Percentiles rank a stretch among this genome's conserved stretches.
These are phyloP conservation scores for Cyphomyrus plagiostoma DNA, from an alignment of 2,113 vertebrate species.

Conservation along the genomic window DNA sequence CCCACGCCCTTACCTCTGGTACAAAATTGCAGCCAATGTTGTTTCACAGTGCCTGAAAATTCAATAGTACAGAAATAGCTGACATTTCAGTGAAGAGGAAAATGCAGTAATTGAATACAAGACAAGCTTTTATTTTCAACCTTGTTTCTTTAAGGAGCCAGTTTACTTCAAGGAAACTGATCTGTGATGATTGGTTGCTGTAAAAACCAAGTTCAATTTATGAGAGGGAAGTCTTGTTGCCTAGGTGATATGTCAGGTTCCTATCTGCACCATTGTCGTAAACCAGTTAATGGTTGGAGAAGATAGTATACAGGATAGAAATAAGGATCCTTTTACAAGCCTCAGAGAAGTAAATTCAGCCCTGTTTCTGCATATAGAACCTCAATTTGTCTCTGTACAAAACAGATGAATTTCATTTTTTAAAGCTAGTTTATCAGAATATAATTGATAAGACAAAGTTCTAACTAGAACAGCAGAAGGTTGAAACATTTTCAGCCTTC, in stretches of 20 bases:
- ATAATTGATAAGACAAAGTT: not conserved
- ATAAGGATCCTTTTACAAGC: not conserved
- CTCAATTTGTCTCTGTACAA: not conserved
- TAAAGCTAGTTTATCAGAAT: not conserved
- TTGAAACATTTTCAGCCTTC: not conserved
- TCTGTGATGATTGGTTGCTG: not conserved
- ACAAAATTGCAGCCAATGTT: not conserved
- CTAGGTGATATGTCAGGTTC: slow-evolving; percentile 40
- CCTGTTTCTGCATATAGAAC: not conserved
- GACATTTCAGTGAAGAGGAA: not conserved
- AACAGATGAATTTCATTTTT: not conserved
- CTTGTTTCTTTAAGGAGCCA: not conserved
- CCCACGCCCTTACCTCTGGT: not conserved
- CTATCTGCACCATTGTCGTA: slow-evolving; percentile 32
- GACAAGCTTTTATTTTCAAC: not conserved
- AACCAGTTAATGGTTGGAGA: slow-evolving; percentile 27
- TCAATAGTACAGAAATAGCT: not conserved
- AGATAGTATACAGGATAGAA: not conserved
- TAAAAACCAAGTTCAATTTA: not conserved
- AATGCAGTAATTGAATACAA: not conserved
- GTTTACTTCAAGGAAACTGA: not conserved
- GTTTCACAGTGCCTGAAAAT: not conserved
- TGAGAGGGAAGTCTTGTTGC: slow-evolving; percentile 35
- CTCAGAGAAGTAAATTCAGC: not conserved
- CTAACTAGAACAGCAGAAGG: not conserved